These are phyloP conservation scores for Drosophila punjabiensis DNA, from an alignment of 1,140 invertebrate species.

Conservation along the genomic window DNA sequence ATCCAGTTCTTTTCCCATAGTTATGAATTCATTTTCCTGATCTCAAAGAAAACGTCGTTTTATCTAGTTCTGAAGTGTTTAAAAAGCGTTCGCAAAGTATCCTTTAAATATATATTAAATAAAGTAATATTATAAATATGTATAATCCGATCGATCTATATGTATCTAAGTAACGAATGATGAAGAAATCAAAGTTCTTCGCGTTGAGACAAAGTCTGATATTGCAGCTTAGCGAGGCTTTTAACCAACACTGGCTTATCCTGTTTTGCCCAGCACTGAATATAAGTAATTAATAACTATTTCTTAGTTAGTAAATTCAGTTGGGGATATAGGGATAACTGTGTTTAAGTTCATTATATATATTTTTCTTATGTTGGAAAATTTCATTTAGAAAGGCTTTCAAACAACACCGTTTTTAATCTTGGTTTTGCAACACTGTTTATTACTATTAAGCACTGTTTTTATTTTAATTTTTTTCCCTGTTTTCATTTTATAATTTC, in stretches of 20 bases:
- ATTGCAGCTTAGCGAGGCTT: constrained; percentile 33
- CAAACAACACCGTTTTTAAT: not conserved
- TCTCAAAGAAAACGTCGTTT: constrained; percentile 10
- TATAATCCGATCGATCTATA: not conserved
- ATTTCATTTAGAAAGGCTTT: not conserved
- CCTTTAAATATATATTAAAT: constrained; percentile 19
- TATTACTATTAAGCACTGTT: not conserved
- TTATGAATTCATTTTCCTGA: constrained; percentile 9
- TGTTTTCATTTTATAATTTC: constrained; percentile 5
- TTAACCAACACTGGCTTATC: constrained; percentile 27
- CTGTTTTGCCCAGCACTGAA: constrained; percentile 15
- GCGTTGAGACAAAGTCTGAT: constrained; percentile 66
- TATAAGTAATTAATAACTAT: not conserved
- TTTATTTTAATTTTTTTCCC: not conserved
- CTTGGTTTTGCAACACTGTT: not conserved
- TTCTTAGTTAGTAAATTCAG: not conserved
- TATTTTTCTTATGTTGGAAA: not conserved
- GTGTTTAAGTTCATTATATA: not conserved
- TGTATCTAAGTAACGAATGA: constrained; percentile 21
- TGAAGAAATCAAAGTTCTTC: constrained; percentile 28
- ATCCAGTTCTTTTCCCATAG: constrained; percentile 14
- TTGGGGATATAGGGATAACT: too few relatives aligned
- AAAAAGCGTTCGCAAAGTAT: not conserved
- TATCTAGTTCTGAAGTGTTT: not conserved
- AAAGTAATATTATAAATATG: constrained; percentile 13